phyloP scores from a whole-genome alignment of 2,888 invertebrate species.

The Apotomis turbidana region DNA sequence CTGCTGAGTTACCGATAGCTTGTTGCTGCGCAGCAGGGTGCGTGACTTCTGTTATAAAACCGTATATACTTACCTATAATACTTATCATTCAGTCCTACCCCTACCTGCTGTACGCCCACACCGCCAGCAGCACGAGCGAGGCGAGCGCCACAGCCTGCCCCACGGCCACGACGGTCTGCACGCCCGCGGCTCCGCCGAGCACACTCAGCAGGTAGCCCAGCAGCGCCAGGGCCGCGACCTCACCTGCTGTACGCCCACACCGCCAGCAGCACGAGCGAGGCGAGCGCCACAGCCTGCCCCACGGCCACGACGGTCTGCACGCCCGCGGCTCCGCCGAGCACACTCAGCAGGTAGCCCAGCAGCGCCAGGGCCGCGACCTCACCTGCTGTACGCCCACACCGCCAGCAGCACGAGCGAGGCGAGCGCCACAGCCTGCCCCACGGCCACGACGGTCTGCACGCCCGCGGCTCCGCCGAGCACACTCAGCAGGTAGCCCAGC shows the following conservation, averaged over 20 bases:
- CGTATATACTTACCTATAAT: too few relatives aligned
- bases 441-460: too few relatives aligned
- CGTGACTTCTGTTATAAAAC: too few relatives aligned
- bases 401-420: constrained; percentile 70
- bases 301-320: constrained; percentile 89
- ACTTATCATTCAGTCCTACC: not conserved
- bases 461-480: constrained; percentile 84
- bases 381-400: constrained; percentile 96
- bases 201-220: constrained; percentile 92
- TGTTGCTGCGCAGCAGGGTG: too few relatives aligned
- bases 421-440: too few relatives aligned
- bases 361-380: constrained; percentile 87
- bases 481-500: too few relatives aligned
- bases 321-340: constrained; percentile 77
- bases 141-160: constrained; percentile 89
- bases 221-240: constrained; percentile 78
- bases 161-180: constrained; percentile 89
- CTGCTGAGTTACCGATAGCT: not conserved
- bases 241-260: constrained; percentile 83
- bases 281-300: constrained; percentile 90
- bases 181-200: constrained; percentile 82
- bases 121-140: constrained; percentile 89
- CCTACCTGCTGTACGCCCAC: constrained; percentile 80
- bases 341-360: constrained; percentile 92
- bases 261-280: constrained; percentile 88